A percentile compares a stretch with the other conserved stretches of the same genome.
Evolutionary conservation across 2,888 invertebrate species (phyloP).

Genomic region (Erebia aethiops): DNA sequence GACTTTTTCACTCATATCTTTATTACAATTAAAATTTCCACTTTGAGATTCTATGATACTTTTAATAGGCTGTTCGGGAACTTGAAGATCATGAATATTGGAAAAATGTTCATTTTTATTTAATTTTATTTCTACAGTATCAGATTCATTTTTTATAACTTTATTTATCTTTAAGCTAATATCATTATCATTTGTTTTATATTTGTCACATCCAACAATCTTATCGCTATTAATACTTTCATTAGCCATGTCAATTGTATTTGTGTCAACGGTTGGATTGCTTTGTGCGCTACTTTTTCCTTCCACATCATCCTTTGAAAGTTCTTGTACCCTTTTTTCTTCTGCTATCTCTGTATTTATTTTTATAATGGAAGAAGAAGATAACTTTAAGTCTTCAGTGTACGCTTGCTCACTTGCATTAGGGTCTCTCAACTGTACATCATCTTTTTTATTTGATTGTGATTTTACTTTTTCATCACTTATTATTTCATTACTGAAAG

Average conservation of each 20-base stretch:
- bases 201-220: background rate
- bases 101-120: background rate
- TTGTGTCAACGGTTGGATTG: background rate
- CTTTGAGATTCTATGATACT: background rate
- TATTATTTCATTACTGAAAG: background rate
- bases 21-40: background rate
- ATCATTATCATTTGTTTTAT: background rate
- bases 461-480: background rate
- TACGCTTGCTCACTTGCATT: background rate
- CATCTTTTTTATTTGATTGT: background rate
- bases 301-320: background rate
- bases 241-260: background rate
- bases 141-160: background rate
- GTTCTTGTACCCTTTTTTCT: background rate
- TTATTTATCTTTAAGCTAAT: background rate
- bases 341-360: slow-evolving; percentile 2
- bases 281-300: background rate
- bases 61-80: background rate
- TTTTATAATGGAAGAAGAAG: background rate
- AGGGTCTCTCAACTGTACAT: background rate
- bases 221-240: background rate
- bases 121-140: background rate
- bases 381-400: background rate
- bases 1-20: background rate
- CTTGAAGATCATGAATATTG: background rate